Evolutionary conservation across 2,113 vertebrate genomes (phyloP), one percentile per base, ranked within the genome.

Genomic region (Gila orcuttii): DNA sequence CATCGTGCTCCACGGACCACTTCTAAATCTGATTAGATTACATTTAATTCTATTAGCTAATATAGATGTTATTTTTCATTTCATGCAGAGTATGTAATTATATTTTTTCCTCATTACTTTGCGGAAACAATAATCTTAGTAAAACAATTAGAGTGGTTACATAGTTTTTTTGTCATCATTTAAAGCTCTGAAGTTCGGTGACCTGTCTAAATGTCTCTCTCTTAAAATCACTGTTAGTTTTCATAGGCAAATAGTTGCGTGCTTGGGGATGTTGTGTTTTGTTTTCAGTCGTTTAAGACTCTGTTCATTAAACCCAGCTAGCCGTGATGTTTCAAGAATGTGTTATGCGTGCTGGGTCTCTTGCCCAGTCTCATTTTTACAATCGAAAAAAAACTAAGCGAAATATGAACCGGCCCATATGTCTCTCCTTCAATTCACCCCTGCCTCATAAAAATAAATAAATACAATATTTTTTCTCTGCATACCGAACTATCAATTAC

Each of bases 251-350:
- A 69, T 80, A 19, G 83, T 64, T 82, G 33, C 85, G 85, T 69
- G 64, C 87, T 86, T 81, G 55, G 66, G 76, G 50, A 87, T 15
- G 45, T 13, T 5, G 4, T 86, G 68, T 52, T 36, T 57, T 73
- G 28, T 64, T 81, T 73, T 73, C n/a, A 59, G 64, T 17, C 25
- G 42, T 91, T 92, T 91, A 92, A 86, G 86, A 87, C 75, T 85
- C 77, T 74, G 13, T 88, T 91, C 86, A 88, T 86, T 45, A 75
- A 85, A 86, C 47, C 89, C 84, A 88, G 88, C 89, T 82, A 82
- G 90, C 89, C 83, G 89, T 92, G 88, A 91, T 89, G 90, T 89
- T 90, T 91, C 84, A 92, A 89, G 92, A 93, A 93, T 93, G 93
- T 90, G 79, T 79, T 86, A 90, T 90, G 89, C 89, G 89, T 88